Conservation (phyloP, 2,113 vertebrate genomes). For the Oryzias woworae region DNA sequence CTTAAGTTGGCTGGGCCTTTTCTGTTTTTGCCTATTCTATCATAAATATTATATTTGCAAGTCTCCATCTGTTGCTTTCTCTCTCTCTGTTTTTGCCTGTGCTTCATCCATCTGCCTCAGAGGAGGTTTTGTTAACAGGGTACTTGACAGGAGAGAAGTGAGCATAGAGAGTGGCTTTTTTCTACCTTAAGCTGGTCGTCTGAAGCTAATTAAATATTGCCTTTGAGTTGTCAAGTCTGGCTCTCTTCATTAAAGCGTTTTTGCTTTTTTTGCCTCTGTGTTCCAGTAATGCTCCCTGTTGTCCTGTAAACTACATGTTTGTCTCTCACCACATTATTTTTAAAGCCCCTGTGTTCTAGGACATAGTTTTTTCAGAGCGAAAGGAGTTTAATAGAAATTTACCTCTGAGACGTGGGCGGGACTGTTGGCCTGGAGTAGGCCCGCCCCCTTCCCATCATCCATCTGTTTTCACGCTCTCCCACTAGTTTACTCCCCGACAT, state of each 20-base stretch:
- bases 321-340: not conserved
- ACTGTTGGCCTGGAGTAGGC: too few species aligned
- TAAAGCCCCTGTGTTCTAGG: too few species aligned
- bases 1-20: not conserved
- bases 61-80: conserved; percentile 52
- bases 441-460: too few species aligned
- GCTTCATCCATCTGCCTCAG: conserved; percentile 54
- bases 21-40: conserved; percentile 7
- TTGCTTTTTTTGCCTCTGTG: conserved; percentile 33
- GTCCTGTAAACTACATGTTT: conserved; percentile 19
- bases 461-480: too few species aligned
- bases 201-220: conserved; percentile 73
- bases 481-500: too few species aligned
- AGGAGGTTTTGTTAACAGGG: conserved; percentile 64
- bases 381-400: too few species aligned
- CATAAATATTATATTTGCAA: conserved; percentile 23
- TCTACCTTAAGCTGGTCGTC: conserved; percentile 63
- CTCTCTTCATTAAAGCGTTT: conserved; percentile 44
- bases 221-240: conserved; percentile 38
- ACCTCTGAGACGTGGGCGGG: too few species aligned
- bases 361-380: too few species aligned
- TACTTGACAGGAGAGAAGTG: conserved; percentile 64
- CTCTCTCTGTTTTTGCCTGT: conserved; percentile 21
- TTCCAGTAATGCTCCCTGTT: conserved; percentile 33
- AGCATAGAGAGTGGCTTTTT: conserved; percentile 57